These are phyloP conservation scores for Endomychus coccineus DNA, from an alignment of 2,888 invertebrate species.

Conservation along the genomic window DNA sequence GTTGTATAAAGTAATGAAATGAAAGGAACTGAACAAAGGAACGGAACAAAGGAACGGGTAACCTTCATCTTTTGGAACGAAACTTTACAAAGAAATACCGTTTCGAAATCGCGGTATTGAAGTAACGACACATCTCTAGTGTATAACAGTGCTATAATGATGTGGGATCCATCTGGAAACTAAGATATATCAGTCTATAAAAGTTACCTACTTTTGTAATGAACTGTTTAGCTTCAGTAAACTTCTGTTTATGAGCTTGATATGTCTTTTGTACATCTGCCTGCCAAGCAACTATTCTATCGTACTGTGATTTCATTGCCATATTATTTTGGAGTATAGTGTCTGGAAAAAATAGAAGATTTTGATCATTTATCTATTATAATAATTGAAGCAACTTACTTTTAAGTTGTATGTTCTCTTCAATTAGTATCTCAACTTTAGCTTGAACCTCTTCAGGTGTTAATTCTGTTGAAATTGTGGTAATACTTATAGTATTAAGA, in stretches of 20 bases:
- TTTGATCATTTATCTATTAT: background rate
- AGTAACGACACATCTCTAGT: no score
- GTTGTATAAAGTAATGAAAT: no score
- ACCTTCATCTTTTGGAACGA: no score
- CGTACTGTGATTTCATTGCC: conserved; percentile 60
- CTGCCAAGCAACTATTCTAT: conserved; percentile 54
- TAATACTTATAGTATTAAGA: conserved; percentile 22
- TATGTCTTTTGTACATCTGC: conserved; percentile 58
- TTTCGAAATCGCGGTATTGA: no score
- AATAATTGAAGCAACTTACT: conserved; percentile 16
- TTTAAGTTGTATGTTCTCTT: conserved; percentile 33
- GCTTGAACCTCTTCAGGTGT: conserved; percentile 33
- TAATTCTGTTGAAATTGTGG: conserved; percentile 24
- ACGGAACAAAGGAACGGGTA: no score
- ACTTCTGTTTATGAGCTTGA: conserved; percentile 56
- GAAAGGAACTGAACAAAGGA: no score
- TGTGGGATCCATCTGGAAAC: no score
- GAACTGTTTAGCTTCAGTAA: conserved; percentile 55
- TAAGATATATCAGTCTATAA: no score
- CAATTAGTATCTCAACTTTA: conserved; percentile 32
- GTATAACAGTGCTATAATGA: no score
- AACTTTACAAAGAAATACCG: no score
- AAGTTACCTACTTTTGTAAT: conserved; percentile 48
- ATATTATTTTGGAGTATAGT: conserved; percentile 59
- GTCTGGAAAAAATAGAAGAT: conserved; percentile 44